Evolutionary conservation across 2,888 invertebrate species (phyloP), one percentile per base, ranked within the genome.

Genomic region (Isoperla grammatica): DNA sequence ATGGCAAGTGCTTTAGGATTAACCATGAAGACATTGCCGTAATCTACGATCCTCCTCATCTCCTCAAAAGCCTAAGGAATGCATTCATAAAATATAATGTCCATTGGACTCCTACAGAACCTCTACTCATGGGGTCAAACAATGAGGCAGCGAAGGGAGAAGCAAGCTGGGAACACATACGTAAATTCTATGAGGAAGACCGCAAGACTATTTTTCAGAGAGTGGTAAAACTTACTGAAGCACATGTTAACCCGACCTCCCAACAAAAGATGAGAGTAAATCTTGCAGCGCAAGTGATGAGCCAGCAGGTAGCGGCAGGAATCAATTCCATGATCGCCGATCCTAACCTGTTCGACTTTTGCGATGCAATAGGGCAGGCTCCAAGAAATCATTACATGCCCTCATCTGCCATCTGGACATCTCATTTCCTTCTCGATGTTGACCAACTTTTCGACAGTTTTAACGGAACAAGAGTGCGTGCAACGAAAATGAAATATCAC

Each of bases 51-150:
- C 53, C 59, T 20, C 59, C 56, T 8, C 53, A 59, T 11, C 22
- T 62, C 20, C 22, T 62, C n/a, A 59, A 56, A 55, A 40, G 13
- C 8, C 48, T 61, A 19, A n/a, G 59, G 11, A 58, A 61, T 45
- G 42, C 13, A 42, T 61, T 61, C 6, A 6, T 22, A 22, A 48
- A 48, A 12, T 48, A 48, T n/a, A n/a, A n/a, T n/a, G 48, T 48
- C n/a, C 11, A n/a, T 11, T 48, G 48, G 48, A 48, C 20, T 5
- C 48, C 20, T n/a, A 20, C n/a, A n/a, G n/a, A n/a, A n/a, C n/a
- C n/a, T n/a, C n/a, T n/a, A n/a, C n/a, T n/a, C n/a, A n/a, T n/a
- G n/a, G n/a, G n/a, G n/a, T n/a, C n/a, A n/a, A 8, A 2, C 2
- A 19, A 5, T 12, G 19, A 46, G 2, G 6, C 8, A 5, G 19